These are phyloP conservation scores for Ditylenchus dipsaci DNA, from an alignment of 1,140 invertebrate genomes.

Conservation along the genomic window DNA sequence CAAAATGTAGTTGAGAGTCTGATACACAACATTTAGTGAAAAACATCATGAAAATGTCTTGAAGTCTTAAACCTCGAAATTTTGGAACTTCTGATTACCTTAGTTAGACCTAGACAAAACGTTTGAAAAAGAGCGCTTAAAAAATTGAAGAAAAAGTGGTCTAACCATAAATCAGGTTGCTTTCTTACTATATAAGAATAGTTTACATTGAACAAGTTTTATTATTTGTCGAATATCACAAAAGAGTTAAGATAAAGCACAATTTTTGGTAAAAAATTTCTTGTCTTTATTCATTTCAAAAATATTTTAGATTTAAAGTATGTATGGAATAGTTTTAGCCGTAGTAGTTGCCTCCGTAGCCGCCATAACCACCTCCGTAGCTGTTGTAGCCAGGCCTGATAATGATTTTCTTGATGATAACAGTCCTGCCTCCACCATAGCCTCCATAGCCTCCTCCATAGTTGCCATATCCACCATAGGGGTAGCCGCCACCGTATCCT, in stretches of 20 bases:
- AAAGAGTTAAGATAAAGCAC: neutral
- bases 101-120: too few species aligned
- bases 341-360: neutral
- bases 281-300: neutral
- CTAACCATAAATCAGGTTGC: too few species aligned
- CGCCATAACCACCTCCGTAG: neutral
- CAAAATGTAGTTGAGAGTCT: too few species aligned
- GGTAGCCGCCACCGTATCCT: neutral
- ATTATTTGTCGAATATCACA: too few species aligned
- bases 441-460: neutral
- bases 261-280: neutral
- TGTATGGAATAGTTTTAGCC: neutral
- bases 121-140: too few species aligned
- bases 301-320: neutral
- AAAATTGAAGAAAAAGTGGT: too few species aligned
- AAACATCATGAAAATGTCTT: too few species aligned
- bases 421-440: neutral
- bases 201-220: too few species aligned
- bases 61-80: too few species aligned
- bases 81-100: too few species aligned
- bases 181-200: too few species aligned
- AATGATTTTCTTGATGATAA: neutral
- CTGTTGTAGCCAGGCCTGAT: constrained; percentile 1
- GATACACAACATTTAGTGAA: too few species aligned
- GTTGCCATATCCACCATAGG: neutral